Percentiles rank a stretch among this genome's conserved stretches.
These are phyloP conservation scores for Lamellibrachia satsuma DNA, from an alignment of 2,888 invertebrate genomes.

Conservation along the genomic window DNA sequence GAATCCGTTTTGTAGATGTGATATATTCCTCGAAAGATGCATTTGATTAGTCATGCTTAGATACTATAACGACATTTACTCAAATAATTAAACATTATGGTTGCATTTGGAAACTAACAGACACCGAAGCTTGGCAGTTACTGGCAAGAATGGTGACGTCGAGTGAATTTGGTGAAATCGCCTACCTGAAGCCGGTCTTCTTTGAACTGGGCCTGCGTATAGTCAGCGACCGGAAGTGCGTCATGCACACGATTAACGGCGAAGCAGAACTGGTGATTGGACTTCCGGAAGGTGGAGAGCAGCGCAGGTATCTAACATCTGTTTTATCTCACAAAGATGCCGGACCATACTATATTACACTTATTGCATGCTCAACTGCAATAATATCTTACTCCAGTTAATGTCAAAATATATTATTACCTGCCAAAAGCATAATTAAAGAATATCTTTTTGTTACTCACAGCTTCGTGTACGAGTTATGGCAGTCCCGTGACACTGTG, in stretches of 20 bases:
- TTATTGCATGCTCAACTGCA: not conserved
- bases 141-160: slow-evolving; percentile 23
- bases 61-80: not conserved
- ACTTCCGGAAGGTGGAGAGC: slow-evolving; percentile 9
- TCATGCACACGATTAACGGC: slow-evolving; percentile 19
- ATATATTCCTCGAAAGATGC: not conserved
- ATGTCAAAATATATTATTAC: not conserved
- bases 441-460: no score
- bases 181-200: slow-evolving; percentile 26
- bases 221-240: slow-evolving; percentile 19
- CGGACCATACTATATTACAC: not conserved
- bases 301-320: not conserved
- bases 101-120: not conserved
- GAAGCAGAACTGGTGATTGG: slow-evolving; percentile 24
- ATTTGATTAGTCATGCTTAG: not conserved
- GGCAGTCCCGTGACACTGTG: no score
- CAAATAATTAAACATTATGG: not conserved
- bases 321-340: not conserved
- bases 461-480: no score
- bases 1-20: no score
- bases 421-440: no score
- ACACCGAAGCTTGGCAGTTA: slow-evolving; percentile 26
- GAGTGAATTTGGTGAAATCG: slow-evolving; percentile 25
- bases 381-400: not conserved
- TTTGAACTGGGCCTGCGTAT: slow-evolving; percentile 26